Evolutionary conservation across 2,888 invertebrate species (phyloP).

Genomic region (Ichneumoninae sp.): DNA sequence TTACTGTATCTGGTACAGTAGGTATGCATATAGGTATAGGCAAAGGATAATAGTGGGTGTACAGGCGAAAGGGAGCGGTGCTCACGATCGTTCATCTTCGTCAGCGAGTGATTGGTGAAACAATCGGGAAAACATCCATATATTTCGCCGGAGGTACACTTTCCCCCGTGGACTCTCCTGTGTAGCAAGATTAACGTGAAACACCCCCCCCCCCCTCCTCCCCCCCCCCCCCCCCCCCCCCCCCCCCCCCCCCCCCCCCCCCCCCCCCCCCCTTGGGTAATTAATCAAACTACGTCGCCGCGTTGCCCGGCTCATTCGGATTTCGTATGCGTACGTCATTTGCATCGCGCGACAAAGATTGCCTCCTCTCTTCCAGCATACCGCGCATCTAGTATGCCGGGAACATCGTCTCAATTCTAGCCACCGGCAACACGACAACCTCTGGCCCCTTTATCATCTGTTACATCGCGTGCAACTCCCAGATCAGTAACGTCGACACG

Average conservation of each 20-base stretch:
- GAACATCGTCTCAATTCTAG: conserved; percentile 43
- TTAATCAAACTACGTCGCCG: conserved; percentile 64
- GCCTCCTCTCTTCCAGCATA: conserved; percentile 43
- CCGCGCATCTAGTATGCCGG: conserved; percentile 54
- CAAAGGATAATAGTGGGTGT: conserved; percentile 39
- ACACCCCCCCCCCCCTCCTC: not conserved
- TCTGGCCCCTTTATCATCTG: conserved; percentile 34
- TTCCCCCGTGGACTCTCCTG: conserved; percentile 26
- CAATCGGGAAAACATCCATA: conserved; percentile 65
- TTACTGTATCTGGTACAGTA: conserved; percentile 20
- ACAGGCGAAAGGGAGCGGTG: conserved; percentile 49
- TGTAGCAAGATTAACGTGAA: conserved; percentile 24
- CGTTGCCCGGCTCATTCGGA: conserved; percentile 52
- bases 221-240: not conserved
- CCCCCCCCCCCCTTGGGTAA: too few species aligned
- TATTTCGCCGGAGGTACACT: conserved; percentile 61
- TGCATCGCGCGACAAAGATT: conserved; percentile 63
- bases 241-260: too few species aligned
- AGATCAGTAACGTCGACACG: conserved; percentile 41
- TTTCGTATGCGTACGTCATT: conserved; percentile 64
- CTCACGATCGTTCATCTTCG: conserved; percentile 60
- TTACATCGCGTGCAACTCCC: not conserved
- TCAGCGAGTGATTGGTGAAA: conserved; percentile 64
- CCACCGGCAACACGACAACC: conserved; percentile 6
- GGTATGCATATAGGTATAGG: conserved; percentile 14